phyloP scores from a whole-genome alignment of 1,140 invertebrate species.

The Venustaconcha ellipsiformis region DNA sequence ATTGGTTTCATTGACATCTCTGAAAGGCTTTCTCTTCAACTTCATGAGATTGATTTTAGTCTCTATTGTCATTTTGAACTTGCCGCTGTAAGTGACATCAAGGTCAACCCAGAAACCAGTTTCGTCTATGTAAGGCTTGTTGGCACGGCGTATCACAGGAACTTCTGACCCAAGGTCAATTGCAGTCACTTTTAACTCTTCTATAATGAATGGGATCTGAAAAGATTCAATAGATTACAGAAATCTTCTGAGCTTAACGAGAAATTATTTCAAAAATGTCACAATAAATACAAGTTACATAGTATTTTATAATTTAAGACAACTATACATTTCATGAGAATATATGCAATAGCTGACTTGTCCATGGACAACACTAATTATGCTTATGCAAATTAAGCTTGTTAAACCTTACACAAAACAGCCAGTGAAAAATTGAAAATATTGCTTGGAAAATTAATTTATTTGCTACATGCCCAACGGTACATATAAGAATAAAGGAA shows the following conservation, averaged over 20 bases:
- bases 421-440: no score
- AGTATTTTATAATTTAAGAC: no score
- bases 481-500: no score
- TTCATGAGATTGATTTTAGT: conserved; percentile 96
- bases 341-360: no score
- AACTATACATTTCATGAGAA: no score
- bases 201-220: conserved; percentile 88
- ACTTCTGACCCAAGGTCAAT: conserved; percentile 82
- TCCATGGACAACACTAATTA: no score
- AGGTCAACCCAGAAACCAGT: conserved; percentile 94
- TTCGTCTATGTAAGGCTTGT: conserved; percentile 83
- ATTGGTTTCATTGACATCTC: no score
- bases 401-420: no score
- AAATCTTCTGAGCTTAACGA: conserved; percentile 1
- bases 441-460: no score
- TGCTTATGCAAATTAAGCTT: no score
- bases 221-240: conserved; percentile 30
- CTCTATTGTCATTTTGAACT: conserved; percentile 89
- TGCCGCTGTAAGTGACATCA: conserved; percentile 90
- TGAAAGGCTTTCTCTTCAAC: conserved; percentile 69
- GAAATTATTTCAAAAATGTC: not conserved
- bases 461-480: no score
- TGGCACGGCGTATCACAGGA: conserved; percentile 82
- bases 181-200: conserved; percentile 82
- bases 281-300: no score